These are phyloP conservation scores for Triops cancriformis DNA, from an alignment of 1,140 invertebrate species.

Conservation along the genomic window DNA sequence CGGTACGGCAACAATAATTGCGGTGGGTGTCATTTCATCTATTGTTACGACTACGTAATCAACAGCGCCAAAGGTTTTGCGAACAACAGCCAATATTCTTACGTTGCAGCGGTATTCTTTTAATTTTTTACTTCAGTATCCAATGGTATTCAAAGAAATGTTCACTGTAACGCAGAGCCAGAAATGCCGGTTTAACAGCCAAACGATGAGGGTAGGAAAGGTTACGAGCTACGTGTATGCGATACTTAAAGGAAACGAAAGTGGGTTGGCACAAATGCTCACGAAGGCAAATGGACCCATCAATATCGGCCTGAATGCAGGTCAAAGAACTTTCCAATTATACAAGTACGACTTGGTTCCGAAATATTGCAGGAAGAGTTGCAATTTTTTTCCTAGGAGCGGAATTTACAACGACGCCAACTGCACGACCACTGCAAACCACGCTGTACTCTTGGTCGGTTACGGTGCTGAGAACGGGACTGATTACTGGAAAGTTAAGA, in stretches of 20 bases:
- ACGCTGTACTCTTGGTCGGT: constrained; percentile 45
- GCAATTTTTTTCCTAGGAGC: constrained; percentile 25
- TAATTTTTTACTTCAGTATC: too few species aligned
- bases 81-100: too few species aligned
- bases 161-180: too few species aligned
- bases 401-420: constrained; percentile 35
- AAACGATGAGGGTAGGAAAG: not conserved
- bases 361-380: too few species aligned
- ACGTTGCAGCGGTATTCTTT: too few species aligned
- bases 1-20: too few species aligned
- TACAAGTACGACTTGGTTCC: constrained; percentile 29
- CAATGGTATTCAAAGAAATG: too few species aligned
- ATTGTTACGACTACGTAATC: too few species aligned
- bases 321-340: not conserved
- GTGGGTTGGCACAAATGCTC: not conserved
- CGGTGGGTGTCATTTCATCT: too few species aligned
- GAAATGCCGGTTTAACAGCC: too few species aligned
- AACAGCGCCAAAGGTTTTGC: too few species aligned
- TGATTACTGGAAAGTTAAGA: constrained; percentile 45
- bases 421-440: constrained; percentile 36
- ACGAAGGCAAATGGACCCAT: not conserved
- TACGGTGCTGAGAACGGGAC: constrained; percentile 44
- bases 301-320: not conserved
- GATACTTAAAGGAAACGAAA: not conserved
- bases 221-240: not conserved